Conservation (phyloP, 2,113 vertebrate species). For the Haplochromis burtoni region DNA sequence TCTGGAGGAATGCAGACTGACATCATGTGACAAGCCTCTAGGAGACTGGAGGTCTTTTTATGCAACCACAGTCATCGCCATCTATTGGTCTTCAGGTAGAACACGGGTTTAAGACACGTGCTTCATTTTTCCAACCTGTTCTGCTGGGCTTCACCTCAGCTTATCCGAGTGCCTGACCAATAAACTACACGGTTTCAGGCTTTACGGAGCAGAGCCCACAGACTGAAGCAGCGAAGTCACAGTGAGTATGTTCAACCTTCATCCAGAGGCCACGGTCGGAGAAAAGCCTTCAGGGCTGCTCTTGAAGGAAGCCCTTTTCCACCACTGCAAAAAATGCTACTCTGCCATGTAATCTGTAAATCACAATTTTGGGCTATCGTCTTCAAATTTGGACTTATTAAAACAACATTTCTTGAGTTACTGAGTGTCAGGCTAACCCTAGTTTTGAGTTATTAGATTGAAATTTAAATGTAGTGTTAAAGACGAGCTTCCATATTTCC, state of each 20-base stretch:
- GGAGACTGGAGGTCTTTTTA: neutral
- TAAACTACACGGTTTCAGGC: fast-evolving
- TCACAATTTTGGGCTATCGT: neutral
- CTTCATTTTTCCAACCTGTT: neutral
- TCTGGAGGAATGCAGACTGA: neutral
- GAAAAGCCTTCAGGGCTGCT: neutral
- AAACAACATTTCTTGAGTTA: neutral
- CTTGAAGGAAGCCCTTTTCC: neutral
- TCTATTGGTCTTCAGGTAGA: neutral
- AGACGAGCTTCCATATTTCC: neutral
- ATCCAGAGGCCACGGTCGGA: neutral
- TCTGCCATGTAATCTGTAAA: neutral
- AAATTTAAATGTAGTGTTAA: neutral
- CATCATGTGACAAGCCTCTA: neutral
- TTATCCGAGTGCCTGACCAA: neutral
- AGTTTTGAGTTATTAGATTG: neutral
- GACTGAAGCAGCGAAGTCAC: too few species aligned
- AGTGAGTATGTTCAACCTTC: too few species aligned
- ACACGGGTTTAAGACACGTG: neutral
- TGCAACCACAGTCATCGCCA: neutral
- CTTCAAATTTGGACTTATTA: neutral
- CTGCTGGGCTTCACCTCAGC: neutral
- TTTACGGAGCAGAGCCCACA: too few species aligned
- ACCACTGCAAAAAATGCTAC: neutral
- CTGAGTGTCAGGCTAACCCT: neutral